These are phyloP conservation scores for Drosophila fulvimacula DNA, from an alignment of 2,888 invertebrate species.

Conservation along the genomic window DNA sequence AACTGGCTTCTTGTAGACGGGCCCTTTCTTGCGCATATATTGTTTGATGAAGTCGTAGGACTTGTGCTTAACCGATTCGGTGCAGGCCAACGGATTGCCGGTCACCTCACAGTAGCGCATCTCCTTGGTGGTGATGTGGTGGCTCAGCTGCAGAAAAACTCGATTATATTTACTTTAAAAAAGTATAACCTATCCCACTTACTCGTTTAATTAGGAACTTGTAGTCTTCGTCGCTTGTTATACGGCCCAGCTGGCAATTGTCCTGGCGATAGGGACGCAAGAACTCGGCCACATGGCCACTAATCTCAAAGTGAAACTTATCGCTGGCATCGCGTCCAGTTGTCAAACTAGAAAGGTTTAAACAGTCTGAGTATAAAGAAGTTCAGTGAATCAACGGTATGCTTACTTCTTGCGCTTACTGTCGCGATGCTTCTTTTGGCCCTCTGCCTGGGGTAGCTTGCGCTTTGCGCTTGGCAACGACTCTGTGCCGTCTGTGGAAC, in stretches of 20 bases:
- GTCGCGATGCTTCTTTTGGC: slow-evolving; percentile 53
- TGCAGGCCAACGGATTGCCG: slow-evolving; percentile 59
- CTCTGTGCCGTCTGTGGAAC: slow-evolving; percentile 9
- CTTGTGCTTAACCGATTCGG: slow-evolving; percentile 91
- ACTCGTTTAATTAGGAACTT: slow-evolving; percentile 68
- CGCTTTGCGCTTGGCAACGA: slow-evolving; percentile 35
- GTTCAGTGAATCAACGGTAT: background rate
- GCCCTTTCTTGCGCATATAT: slow-evolving; percentile 97
- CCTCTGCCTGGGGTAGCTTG: slow-evolving; percentile 36
- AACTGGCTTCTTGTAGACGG: slow-evolving; percentile 84
- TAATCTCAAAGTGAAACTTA: slow-evolving; percentile 67
- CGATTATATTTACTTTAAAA: background rate
- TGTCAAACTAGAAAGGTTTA: slow-evolving; percentile 17
- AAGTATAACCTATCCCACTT: background rate
- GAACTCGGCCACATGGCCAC: slow-evolving; percentile 63
- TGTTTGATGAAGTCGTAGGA: slow-evolving; percentile 97
- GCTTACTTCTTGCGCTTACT: slow-evolving; percentile 32
- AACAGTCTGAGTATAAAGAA: background rate
- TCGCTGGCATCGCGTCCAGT: slow-evolving; percentile 52
- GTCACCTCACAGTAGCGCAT: slow-evolving; percentile 65
- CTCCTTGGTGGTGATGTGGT: slow-evolving; percentile 68
- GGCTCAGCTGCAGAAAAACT: slow-evolving; percentile 48
- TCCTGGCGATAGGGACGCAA: slow-evolving; percentile 91
- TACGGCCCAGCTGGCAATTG: slow-evolving; percentile 93
- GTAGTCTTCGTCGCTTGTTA: slow-evolving; percentile 94